Evolutionary conservation across 2,888 invertebrate genomes (phyloP), one percentile per base, ranked within the genome.

Genomic region (Uropetala carovei): DNA sequence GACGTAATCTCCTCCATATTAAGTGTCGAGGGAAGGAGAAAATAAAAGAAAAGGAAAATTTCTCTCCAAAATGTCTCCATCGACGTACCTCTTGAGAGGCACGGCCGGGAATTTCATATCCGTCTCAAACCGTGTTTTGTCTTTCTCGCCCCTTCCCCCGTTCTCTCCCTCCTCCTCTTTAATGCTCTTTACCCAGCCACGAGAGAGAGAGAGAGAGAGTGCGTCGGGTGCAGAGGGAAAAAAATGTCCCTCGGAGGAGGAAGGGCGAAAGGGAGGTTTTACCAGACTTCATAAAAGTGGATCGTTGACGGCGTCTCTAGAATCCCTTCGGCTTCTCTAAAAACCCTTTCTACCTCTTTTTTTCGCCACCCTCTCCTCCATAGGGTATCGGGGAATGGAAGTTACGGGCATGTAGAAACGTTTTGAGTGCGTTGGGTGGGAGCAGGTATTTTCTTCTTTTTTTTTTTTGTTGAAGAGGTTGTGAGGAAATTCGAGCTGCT

Each of bases 401-500:
- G 75, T 27, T 27, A 75, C 75, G 75, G 75, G 13, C 16, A 14
- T 75, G 22, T 27, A 27, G 27, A 18, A 43, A 68, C 18, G 68
- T 22, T 11, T 68, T 3, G 4, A 68, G 68, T 68, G 22, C 22
- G 9, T 68, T 64, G 14, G 13, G 68, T 43, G 5, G 68, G 68
- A 68, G 27, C 11, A 27, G 75, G 75, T 75, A 43, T 75, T 75
- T 75, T n/a, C n/a, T n/a, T n/a, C n/a, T n/a, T n/a, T n/a, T n/a
- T n/a, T n/a, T n/a, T n/a, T n/a, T n/a, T n/a, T n/a, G n/a, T 75
- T 75, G 68, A 68, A 68, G 68, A 68, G 68, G 68, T n/a, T 27
- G 7, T 10, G 10, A 27, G 22, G 22, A 43, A 43, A 43, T 3
- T 43, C 43, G 3, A 5, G 11, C 10, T 22, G 22, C 75, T 75